Percentiles rank a stretch among this genome's conserved stretches.
Evolutionary conservation across 1,140 invertebrate species (phyloP).

Genomic region (Drosophila azteca): DNA sequence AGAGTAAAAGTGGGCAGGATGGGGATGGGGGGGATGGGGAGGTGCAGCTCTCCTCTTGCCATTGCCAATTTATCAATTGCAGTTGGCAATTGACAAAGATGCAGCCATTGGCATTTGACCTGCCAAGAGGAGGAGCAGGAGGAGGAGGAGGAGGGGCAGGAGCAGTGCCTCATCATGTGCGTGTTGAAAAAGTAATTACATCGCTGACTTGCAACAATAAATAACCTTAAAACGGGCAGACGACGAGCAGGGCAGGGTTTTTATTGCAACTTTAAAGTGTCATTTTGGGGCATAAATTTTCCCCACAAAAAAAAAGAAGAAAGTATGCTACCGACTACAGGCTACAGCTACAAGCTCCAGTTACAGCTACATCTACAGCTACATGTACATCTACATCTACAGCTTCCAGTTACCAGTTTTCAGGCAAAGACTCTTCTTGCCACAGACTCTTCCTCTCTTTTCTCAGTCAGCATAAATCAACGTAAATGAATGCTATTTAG

Average conservation of each 20-base stretch:
- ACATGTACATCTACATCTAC: neutral
- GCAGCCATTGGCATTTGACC: slow-evolving; percentile 71
- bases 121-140: slow-evolving; percentile 3
- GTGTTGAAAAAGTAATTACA: slow-evolving; percentile 81
- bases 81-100: slow-evolving; percentile 64
- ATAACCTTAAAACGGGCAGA: slow-evolving; percentile 46
- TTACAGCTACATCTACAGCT: neutral
- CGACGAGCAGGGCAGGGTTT: slow-evolving; percentile 55
- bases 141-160: too few relatives aligned
- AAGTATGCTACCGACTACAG: slow-evolving; percentile 9
- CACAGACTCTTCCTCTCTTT: slow-evolving; percentile 43
- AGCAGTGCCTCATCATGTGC: slow-evolving; percentile 55
- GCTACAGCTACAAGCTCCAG: neutral
- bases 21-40: slow-evolving; percentile 14
- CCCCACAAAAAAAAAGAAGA: slow-evolving; percentile 19
- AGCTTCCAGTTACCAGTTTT: neutral
- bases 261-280: slow-evolving; percentile 80
- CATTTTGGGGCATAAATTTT: slow-evolving; percentile 70
- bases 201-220: slow-evolving; percentile 70
- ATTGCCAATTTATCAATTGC: slow-evolving; percentile 80
- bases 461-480: slow-evolving; percentile 74
- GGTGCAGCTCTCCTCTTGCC: slow-evolving; percentile 12
- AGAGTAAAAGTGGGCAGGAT: slow-evolving; percentile 3
- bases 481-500: slow-evolving; percentile 83
- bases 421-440: slow-evolving; percentile 1